Base-by-base conservation (phyloP, 92 coral and sea anemone species). In the Porites cylindrica region DNA sequence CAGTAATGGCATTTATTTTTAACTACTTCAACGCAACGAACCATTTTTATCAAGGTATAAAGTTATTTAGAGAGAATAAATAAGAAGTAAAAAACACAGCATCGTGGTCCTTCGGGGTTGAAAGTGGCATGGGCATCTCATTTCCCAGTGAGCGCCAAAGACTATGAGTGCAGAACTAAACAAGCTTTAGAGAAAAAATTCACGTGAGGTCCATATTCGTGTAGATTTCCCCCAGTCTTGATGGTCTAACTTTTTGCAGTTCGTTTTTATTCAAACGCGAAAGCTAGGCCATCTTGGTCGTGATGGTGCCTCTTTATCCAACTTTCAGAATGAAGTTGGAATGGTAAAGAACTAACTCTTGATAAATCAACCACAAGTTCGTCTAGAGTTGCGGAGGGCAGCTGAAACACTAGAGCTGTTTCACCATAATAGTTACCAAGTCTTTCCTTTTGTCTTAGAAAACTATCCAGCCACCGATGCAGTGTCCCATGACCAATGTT, bases 281-380 rank as follows among this genome's bases (percentile, higher is more conserved):
- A 73, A 19, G 80, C 80, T 62, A 19, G 53, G 21, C 51, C 6
- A 21, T 73, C 62, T 16, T 17, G 21, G 64, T 23, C 51, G 16
- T 20, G 8, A 9, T 51, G 38, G 24, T 81, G 51, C 51, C 11
- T 64, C 53, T 66, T 83, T 13, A 83, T 64, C 87, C 87, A 73
- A 10, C 52, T 73, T 8, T 85, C 86, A 18, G 75, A 85, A 26
- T 88, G 82, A 21, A 90, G 76, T 17, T 80, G 56, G 61, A 90
- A 90, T 38, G 87, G 75, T 13, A 79, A 75, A 17, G 87, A 79
- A 10, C 86, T 79, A 54, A 85, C 66, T 43, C 76, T 70, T 47
- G 68, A 80, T 62, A 90, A 75, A 32, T 80, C 82, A 29, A 70
- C 18, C 21, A 83, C 90, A 67, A 82, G 16, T 12, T 68, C 81